These are phyloP conservation scores for Bilobella aurantiaca DNA, from an alignment of 1,140 invertebrate genomes.

Conservation along the genomic window DNA sequence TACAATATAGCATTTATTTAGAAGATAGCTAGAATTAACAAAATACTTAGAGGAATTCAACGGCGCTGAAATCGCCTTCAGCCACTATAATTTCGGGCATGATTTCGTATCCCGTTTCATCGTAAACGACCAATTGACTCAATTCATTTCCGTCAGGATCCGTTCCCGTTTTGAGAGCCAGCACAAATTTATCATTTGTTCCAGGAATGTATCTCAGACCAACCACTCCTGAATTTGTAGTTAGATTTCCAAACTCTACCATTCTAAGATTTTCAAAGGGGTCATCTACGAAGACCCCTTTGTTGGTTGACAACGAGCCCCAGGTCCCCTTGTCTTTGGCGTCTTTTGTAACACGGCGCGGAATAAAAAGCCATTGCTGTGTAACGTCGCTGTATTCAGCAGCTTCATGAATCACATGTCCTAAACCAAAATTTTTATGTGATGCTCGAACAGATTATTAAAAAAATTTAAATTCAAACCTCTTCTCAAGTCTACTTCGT, in stretches of 20 bases:
- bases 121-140: constrained; percentile 86
- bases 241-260: constrained; percentile 50
- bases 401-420: constrained; percentile 60
- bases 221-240: constrained; percentile 80
- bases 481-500: constrained; percentile 43
- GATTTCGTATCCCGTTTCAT: constrained; percentile 67
- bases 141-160: constrained; percentile 67
- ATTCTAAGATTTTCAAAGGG: constrained; percentile 62
- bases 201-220: constrained; percentile 95
- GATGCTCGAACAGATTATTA: too few relatives aligned
- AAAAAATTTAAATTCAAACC: neutral
- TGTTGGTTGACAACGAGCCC: constrained; percentile 80
- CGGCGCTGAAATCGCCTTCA: constrained; percentile 89
- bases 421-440: too few relatives aligned
- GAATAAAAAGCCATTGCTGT: constrained; percentile 87
- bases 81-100: constrained; percentile 71
- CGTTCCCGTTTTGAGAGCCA: constrained; percentile 81
- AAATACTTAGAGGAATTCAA: constrained; percentile 78
- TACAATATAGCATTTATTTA: too few relatives aligned
- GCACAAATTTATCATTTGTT: constrained; percentile 72
- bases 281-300: constrained; percentile 72
- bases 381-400: constrained; percentile 75
- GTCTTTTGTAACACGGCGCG: constrained; percentile 72
- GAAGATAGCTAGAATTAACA: too few relatives aligned
- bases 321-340: constrained; percentile 81